Percentiles rank a stretch among this genome's conserved stretches.
Conservation (phyloP, 1,140 invertebrate genomes). For the Pseudoatta argentina region DNA sequence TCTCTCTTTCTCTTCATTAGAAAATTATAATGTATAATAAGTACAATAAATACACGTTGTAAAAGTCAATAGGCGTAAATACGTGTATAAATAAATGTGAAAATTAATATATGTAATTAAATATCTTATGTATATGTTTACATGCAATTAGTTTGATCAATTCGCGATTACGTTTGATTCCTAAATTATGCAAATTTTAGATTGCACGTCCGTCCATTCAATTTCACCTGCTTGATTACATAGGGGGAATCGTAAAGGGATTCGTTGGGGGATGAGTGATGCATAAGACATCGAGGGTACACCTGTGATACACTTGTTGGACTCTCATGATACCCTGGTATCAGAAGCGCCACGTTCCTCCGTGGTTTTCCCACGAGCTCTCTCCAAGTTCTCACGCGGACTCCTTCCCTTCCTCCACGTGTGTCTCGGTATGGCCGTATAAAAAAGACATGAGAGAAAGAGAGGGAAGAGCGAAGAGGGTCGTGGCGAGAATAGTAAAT, state of each 20-base stretch:
- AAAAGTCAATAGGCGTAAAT: not conserved
- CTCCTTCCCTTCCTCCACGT: slow-evolving; percentile 49
- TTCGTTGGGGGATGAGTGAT: slow-evolving; percentile 1
- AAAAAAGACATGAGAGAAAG: slow-evolving; percentile 7
- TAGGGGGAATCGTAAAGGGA: not conserved
- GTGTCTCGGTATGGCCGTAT: slow-evolving; percentile 2
- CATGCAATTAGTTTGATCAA: not conserved
- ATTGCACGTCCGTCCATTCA: not conserved
- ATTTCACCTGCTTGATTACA: not conserved
- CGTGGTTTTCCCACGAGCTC: slow-evolving; percentile 85
- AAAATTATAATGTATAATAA: not conserved
- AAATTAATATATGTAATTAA: slow-evolving; percentile 22
- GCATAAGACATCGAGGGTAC: slow-evolving; percentile 12
- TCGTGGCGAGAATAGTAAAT: slow-evolving; percentile 49
- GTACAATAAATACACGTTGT: not conserved
- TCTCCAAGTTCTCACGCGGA: slow-evolving; percentile 83
- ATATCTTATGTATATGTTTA: not conserved
- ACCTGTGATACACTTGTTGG: slow-evolving; percentile 42
- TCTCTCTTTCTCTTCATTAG: not conserved
- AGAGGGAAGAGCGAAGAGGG: slow-evolving; percentile 14
- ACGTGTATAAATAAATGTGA: not conserved
- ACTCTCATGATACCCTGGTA: slow-evolving; percentile 80
- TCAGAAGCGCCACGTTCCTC: slow-evolving; percentile 84
- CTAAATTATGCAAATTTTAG: not conserved
- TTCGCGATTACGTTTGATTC: not conserved